A percentile compares a stretch with the other conserved stretches of the same genome.
These are phyloP conservation scores for Cossypha caffra DNA, from an alignment of 2,797 vertebrate genomes.

Conservation along the genomic window DNA sequence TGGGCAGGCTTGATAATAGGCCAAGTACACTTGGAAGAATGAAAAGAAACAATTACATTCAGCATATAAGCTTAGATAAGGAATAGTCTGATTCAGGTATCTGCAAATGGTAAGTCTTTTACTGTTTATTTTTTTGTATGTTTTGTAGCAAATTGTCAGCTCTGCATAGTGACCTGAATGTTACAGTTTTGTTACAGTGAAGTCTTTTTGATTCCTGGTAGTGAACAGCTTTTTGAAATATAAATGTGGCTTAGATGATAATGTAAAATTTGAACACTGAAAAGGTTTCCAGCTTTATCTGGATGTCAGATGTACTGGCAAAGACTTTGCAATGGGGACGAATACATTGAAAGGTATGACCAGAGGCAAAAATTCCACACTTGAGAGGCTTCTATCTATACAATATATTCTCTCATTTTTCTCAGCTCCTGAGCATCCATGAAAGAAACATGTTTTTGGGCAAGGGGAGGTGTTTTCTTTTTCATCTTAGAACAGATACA, in stretches of 20 bases:
- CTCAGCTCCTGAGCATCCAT: background rate
- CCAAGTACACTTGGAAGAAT: background rate
- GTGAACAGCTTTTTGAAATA: slow-evolving; percentile 4
- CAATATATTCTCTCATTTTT: background rate
- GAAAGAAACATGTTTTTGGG: background rate
- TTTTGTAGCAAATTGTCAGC: background rate
- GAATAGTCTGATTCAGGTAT: background rate
- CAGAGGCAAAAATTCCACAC: background rate
- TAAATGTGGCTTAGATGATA: slow-evolving; percentile 6
- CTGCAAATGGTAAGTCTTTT: background rate
- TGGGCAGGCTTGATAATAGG: background rate
- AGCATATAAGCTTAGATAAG: background rate
- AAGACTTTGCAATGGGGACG: background rate
- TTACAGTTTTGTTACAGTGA: background rate
- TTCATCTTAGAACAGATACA: background rate
- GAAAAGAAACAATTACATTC: background rate
- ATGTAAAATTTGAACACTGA: background rate
- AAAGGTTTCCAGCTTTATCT: slow-evolving; percentile 25
- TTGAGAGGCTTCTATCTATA: background rate
- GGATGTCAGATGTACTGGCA: slow-evolving; percentile 5
- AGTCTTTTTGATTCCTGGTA: background rate
- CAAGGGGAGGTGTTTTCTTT: background rate
- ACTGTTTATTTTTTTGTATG: background rate
- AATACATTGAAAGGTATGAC: background rate
- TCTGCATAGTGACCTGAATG: background rate